These are phyloP conservation scores for Danio jaintianensis DNA, from an alignment of 2,797 vertebrate genomes.

Conservation along the genomic window DNA sequence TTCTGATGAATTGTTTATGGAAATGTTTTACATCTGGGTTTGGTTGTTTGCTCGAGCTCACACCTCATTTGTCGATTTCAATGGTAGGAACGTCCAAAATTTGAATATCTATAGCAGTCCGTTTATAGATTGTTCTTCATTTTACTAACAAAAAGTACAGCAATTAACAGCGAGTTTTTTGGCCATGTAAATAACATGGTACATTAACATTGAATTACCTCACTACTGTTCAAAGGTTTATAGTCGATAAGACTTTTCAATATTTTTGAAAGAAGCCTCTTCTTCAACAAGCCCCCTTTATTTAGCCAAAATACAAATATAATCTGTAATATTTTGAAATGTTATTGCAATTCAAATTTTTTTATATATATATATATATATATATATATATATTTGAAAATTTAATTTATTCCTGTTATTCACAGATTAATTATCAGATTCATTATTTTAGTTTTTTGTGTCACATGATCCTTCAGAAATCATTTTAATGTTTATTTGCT, in stretches of 20 bases:
- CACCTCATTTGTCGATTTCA: conserved; percentile 5
- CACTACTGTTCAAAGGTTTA: neutral
- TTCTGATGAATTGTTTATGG: conserved; percentile 31
- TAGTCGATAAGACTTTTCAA: neutral
- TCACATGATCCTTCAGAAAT: no score
- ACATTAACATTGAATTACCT: neutral
- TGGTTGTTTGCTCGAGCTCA: neutral
- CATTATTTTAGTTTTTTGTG: no score
- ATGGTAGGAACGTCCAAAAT: conserved; percentile 12
- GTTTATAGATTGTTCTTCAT: neutral
- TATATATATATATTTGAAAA: no score
- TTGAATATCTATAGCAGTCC: conserved; percentile 18
- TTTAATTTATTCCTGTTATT: neutral
- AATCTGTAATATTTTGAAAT: neutral
- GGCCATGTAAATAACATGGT: neutral
- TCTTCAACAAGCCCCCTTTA: neutral
- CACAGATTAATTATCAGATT: neutral
- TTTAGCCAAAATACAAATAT: neutral
- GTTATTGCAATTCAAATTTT: neutral
- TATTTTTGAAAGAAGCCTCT: neutral
- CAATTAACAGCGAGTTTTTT: neutral
- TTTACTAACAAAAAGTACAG: conserved; percentile 8
- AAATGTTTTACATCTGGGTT: conserved; percentile 25
- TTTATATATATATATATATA: no score
- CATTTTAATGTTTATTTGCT: neutral